Evolutionary conservation across 2,113 vertebrate genomes (phyloP).

Genomic region (Pollachius pollachius): DNA sequence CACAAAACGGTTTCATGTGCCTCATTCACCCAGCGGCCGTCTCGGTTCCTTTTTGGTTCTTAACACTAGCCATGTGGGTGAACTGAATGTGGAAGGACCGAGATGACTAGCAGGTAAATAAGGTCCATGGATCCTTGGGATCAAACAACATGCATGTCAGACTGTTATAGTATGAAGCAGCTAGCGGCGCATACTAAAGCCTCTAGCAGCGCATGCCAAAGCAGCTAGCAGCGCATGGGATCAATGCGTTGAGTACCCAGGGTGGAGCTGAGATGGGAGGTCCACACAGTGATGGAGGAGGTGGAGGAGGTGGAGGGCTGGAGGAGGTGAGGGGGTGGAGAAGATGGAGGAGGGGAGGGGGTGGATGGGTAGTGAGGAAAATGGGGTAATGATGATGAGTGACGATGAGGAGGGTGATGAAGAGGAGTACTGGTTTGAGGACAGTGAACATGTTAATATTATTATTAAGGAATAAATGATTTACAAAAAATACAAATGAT

Average conservation of each 20-base stretch:
- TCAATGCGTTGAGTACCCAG: conserved; percentile 41
- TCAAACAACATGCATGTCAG: no score
- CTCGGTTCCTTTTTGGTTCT: no score
- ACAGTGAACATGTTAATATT: background rate
- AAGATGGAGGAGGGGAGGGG: conserved; percentile 31
- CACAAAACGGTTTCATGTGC: no score
- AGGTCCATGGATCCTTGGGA: no score
- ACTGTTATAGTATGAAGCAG: no score
- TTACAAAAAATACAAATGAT: background rate
- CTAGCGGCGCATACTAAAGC: no score
- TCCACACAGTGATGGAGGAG: conserved; percentile 45
- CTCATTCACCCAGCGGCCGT: no score
- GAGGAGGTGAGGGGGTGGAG: conserved; percentile 26
- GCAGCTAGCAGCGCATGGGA: no score
- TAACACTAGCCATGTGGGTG: no score
- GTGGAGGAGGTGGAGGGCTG: conserved; percentile 30
- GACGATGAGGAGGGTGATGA: background rate
- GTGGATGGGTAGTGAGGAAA: conserved; percentile 33
- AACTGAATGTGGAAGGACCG: no score
- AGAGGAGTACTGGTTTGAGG: background rate
- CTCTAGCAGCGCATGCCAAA: no score
- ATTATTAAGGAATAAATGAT: background rate
- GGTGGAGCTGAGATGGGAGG: conserved; percentile 31
- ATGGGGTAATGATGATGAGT: background rate
- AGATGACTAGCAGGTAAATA: no score